phyloP scores from a whole-genome alignment of 2,888 invertebrate species.

The Cyaniris semiargus region DNA sequence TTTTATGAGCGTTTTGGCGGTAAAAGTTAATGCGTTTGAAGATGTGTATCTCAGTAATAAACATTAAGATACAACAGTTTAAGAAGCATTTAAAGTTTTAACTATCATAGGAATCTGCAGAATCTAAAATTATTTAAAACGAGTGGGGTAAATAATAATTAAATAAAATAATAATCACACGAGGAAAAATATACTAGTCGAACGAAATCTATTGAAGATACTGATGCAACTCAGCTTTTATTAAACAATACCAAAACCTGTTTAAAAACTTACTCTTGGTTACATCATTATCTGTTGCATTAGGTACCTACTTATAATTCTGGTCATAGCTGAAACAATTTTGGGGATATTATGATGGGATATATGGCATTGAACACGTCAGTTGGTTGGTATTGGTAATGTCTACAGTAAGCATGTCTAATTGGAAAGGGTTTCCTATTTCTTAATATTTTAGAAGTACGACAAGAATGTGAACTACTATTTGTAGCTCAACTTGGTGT shows the following conservation, averaged over 20 bases:
- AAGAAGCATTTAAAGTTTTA: slow-evolving; percentile 16
- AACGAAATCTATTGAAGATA: too few species aligned
- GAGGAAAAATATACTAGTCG: background rate
- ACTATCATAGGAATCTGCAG: slow-evolving; percentile 6
- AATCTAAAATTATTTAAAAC: background rate
- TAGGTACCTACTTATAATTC: background rate
- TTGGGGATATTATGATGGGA: background rate
- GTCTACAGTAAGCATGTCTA: too few species aligned
- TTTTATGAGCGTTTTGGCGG: slow-evolving; percentile 20
- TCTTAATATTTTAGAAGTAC: too few species aligned
- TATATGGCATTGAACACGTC: background rate
- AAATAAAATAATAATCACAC: background rate
- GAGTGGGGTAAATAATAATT: slow-evolving; percentile 1
- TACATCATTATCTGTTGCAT: background rate
- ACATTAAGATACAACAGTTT: background rate
- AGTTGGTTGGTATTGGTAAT: too few species aligned
- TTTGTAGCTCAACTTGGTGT: too few species aligned
- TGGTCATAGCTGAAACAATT: background rate
- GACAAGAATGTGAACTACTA: too few species aligned
- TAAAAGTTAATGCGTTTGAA: slow-evolving; percentile 15
- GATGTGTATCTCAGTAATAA: slow-evolving; percentile 5
- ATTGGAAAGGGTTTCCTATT: too few species aligned
- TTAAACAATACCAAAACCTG: background rate
- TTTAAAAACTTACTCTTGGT: background rate
- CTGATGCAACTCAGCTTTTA: too few species aligned